Evolutionary conservation across 2,113 vertebrate species (phyloP).

Genomic region (Podocnemis expansa): DNA sequence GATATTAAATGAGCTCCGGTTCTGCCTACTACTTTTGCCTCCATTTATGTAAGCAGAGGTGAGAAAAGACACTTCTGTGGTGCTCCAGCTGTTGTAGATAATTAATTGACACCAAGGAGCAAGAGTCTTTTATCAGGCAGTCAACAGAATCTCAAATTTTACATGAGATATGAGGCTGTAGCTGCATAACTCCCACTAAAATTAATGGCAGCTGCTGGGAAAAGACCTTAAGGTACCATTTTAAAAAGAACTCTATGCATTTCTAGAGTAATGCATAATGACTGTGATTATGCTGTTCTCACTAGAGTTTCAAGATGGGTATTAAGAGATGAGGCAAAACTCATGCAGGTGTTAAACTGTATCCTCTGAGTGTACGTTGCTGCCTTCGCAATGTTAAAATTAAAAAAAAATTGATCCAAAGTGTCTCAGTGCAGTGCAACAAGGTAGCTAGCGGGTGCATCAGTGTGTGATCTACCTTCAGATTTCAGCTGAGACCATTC

Average conservation of each 20-base stretch:
- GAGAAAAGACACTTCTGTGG: background rate
- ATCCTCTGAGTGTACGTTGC: background rate
- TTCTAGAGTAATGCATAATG: background rate
- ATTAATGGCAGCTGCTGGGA: background rate
- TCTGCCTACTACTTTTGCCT: background rate
- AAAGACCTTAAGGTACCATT: background rate
- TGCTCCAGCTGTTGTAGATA: conserved; percentile 8
- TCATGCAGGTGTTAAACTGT: background rate
- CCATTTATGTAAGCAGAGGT: background rate
- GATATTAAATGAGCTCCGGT: background rate
- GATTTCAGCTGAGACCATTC: background rate
- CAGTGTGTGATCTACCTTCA: background rate
- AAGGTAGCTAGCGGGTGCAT: background rate
- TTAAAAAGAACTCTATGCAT: conserved; percentile 7
- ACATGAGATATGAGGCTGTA: background rate
- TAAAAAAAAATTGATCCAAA: background rate
- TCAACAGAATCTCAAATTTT: conserved; percentile 17
- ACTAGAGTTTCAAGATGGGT: background rate
- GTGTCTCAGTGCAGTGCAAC: background rate
- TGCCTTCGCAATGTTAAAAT: background rate
- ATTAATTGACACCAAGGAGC: background rate
- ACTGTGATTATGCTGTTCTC: fast-evolving
- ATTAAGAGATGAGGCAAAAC: background rate
- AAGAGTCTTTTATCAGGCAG: conserved; percentile 9
- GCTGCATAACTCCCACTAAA: background rate